Evolutionary conservation across 1,140 invertebrate species (phyloP).

Genomic region (Helicoverpa armigera): DNA sequence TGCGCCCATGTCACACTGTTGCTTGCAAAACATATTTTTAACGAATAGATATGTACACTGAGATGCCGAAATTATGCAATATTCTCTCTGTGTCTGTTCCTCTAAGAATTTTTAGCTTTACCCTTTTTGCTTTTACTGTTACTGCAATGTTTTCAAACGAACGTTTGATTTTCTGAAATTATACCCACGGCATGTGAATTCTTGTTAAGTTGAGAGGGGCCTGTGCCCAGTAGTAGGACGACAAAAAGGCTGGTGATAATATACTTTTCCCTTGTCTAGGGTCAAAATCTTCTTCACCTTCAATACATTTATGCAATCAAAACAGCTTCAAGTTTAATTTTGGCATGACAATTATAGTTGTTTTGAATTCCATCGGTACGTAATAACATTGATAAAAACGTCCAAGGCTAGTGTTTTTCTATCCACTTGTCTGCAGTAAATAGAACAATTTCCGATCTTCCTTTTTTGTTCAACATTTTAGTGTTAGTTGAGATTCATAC

Average conservation of each 20-base stretch:
- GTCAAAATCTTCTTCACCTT: neutral
- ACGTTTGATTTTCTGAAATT: too few species aligned
- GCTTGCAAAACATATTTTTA: too few species aligned
- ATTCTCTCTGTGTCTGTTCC: neutral
- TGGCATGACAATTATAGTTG: conserved; percentile 5
- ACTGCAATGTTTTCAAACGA: too few species aligned
- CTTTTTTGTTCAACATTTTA: neutral
- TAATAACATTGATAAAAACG: neutral
- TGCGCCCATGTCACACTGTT: too few species aligned
- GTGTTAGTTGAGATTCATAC: neutral
- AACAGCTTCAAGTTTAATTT: neutral
- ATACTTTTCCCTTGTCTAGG: neutral
- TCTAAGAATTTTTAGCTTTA: too few species aligned
- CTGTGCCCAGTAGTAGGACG: too few species aligned
- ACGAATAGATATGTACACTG: neutral
- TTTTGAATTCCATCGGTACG: conserved; percentile 11
- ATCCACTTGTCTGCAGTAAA: neutral
- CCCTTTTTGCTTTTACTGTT: too few species aligned
- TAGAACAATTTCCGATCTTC: conserved; percentile 1
- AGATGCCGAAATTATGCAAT: neutral
- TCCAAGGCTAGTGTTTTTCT: conserved; percentile 26
- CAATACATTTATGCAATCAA: neutral
- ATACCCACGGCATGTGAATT: too few species aligned
- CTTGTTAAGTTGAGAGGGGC: too few species aligned
- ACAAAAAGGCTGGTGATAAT: too few species aligned